Evolutionary conservation across 2,888 invertebrate genomes (phyloP).

Genomic region (Nomada hirtipes): DNA sequence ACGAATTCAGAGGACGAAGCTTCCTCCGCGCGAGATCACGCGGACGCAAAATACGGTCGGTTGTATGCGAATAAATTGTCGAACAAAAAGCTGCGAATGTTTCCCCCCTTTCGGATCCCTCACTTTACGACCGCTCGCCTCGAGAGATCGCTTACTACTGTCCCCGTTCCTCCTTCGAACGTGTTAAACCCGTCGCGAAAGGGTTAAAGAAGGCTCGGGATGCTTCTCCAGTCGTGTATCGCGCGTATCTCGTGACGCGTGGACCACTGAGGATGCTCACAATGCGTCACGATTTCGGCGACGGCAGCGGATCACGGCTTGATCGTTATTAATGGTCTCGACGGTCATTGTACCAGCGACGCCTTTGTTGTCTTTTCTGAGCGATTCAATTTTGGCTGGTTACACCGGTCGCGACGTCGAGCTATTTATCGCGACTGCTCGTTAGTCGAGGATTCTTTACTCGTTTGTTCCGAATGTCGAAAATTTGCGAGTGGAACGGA

Average conservation of each 20-base stretch:
- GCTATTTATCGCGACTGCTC: constrained; percentile 42
- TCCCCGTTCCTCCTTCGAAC: constrained; percentile 33
- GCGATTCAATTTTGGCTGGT: constrained; percentile 48
- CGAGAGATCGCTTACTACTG: constrained; percentile 25
- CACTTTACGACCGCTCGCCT: constrained; percentile 14
- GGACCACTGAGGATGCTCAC: constrained; percentile 24
- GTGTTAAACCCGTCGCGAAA: constrained; percentile 52
- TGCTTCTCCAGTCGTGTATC: constrained; percentile 47
- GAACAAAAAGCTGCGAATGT: constrained; percentile 31
- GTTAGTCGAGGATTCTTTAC: constrained; percentile 45
- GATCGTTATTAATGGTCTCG: constrained; percentile 70
- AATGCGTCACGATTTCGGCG: constrained; percentile 68
- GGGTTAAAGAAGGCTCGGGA: constrained; percentile 45
- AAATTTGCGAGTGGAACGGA: background rate
- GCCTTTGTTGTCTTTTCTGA: constrained; percentile 40
- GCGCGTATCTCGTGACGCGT: constrained; percentile 45
- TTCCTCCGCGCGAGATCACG: constrained; percentile 23
- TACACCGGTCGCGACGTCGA: background rate
- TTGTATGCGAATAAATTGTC: constrained; percentile 49
- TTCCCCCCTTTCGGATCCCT: constrained; percentile 16
- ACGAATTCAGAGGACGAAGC: constrained; percentile 5
- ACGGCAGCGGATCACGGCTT: constrained; percentile 62
- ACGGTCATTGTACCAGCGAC: constrained; percentile 51
- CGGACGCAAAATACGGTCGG: constrained; percentile 21
- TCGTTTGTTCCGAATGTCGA: constrained; percentile 43